Evolutionary conservation across 2,113 vertebrate genomes (phyloP), one percentile per base, ranked within the genome.

Genomic region (Oreotrochilus melanogaster): DNA sequence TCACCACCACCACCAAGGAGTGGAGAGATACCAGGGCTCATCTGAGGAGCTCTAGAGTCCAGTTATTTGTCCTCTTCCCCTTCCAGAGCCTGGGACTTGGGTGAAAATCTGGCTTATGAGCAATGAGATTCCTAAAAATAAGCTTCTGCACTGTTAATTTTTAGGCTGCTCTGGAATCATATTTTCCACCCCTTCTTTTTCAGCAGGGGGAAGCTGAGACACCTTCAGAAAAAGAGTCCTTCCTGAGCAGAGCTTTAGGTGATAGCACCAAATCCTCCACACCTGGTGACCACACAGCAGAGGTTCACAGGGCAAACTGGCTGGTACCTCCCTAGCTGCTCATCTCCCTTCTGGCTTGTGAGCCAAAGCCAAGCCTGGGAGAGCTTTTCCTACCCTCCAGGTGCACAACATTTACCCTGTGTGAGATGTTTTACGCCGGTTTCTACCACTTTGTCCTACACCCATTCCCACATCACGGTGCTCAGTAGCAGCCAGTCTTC

Each of bases 51-150:
- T 84, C 57, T 57, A 39, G 67, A 88, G 30, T 56, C 11, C 74
- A 91, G 42, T 75, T 76, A 42, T 71, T 66, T 51, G 9, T 18
- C n/a, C 57, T 84, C 31, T 69, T 7, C 28, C 28, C 17, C 5
- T 31, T 31, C 50, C 35, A 66, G 47, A 84, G 31, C 28, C 18
- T 19, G 42, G 42, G 61, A 48, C 15, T 64, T 48, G 70, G 62
- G 71, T 43, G 28, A 93, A 90, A 81, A 69, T 53, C 25, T 14
- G 3, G 19, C 10, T 60, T 33, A 21, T 11, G 57, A 82, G 75
- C 71, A 70, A 71, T 10, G 37, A 39, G 31, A 37, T 47, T 62
- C 50, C 92, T 83, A 92, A 94, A 90, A 96, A 83, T 70, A 89
- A 82, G n/a, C 24, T 35, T 43, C n/a, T 4, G 7, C 7, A 0